Evolutionary conservation across 2,888 invertebrate species (phyloP), one percentile per base, ranked within the genome.

Genomic region (Orthosia gracilis): DNA sequence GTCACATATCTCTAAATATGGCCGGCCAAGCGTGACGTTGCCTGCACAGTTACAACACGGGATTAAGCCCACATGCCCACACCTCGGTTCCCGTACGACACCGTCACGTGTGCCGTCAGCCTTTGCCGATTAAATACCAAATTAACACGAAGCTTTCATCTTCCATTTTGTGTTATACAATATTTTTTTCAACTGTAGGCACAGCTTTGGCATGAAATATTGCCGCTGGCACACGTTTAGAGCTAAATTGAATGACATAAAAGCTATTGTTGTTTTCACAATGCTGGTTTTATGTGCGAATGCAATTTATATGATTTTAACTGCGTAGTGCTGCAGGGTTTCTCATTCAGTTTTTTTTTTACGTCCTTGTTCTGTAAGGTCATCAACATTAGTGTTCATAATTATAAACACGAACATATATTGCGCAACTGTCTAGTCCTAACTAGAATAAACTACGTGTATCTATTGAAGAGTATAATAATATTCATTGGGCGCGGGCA

Each of bases 1-100:
- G 96, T 95, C 96, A 95, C 96, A 94, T 93, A 95, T 95, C 94
- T 96, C 96, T 95, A 96, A 96, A 96, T 96, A 96, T 94, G 95
- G 91, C 89, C 94, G 92, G 79, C 92, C 92, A 91, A 94, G 95
- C 96, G 95, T 94, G 90, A 85, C 87, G 89, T 76, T 69, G 83
- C 76, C 55, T 88, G 89, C 83, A 89, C 90, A 88, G 85, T 87
- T 90, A 91, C 92, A 92, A 91, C 91, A 89, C 88, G 86, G 85
- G 85, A 88, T 88, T 88, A 86, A 83, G 80, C 81, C 82, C 87
- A 86, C 86, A 86, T 83, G 76, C 72, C 67, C 67, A 73, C 65
- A 84, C 80, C 57, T 81, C 69, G 72, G 73, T 69, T 78, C 67
- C 66, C 69, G 58, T 80, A 73, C 72, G 62, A 57, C 65, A 67